Base-by-base conservation (phyloP, 64 coral and sea anemone species). In the Porites australiensis region DNA sequence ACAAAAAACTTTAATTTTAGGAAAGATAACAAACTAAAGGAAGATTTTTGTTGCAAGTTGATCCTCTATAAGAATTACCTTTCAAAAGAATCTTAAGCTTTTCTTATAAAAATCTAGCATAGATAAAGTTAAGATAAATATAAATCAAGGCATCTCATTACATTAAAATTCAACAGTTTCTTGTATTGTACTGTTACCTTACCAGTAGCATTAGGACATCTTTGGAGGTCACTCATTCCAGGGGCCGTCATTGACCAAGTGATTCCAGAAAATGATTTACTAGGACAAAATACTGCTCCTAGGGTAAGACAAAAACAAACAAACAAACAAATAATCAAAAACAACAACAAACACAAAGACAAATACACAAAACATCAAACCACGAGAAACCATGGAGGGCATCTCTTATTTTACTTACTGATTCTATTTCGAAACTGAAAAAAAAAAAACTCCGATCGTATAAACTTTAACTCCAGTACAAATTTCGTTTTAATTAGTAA, bases 131-230 rank as follows among this genome's bases (percentile, higher is more conserved):
- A 67, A 67, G n/a, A 6, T 64, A 64, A 15, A 19, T 64, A 8
- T 0, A 64, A 6, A 64, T 19, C 27, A 37, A 64, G 62, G n/a
- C 3, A 65, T 19, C 13, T 65, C 13, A 3, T 19, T 65, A 65
- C 62, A 65, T 65, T 65, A 65, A 4, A 19, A 3, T 19, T 65
- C 62, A 65, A 65, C 13, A 8, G 62, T 65, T 37, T 37, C 27
- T 37, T 37, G 27, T 37, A 37, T 37, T 37, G 27, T 37, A 37
- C 27, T 37, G 27, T 37, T 37, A 37, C 27, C 47, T 76, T 50
- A 76, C 73, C 73, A 76, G 5, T 76, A 7, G 73, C 73, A 51
- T 76, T 50, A 7, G 73, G 73, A 50, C 73, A 76, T 19, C 15
- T 44, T 47, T 76, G 73, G 4, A 50, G 19, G 73, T 76, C 73